Base-by-base conservation (phyloP, 2,888 invertebrate species). In the Hemaris fuciformis region DNA sequence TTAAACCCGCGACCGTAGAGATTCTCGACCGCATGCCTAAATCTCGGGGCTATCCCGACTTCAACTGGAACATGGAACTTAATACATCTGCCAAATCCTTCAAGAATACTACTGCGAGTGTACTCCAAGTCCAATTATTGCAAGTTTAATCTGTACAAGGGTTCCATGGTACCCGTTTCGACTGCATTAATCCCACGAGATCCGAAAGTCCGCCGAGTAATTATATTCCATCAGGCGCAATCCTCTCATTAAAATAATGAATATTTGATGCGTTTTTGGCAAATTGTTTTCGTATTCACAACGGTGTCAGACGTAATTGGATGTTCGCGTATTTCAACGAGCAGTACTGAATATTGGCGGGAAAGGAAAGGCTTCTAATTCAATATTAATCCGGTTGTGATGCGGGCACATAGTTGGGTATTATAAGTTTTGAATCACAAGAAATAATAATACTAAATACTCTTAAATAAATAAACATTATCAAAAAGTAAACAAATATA, bases 261-360 rank as follows among this genome's bases (percentile, higher is more conserved):
- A 53, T 53, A 53, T 53, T 53, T 53, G 27, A 53, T 53, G 15
- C 18, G 27, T 31, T 53, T 53, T 53, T 20, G 31, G 3, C 15
- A 53, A 31, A 53, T 53, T 53, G 53, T 53, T 53, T 53, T 53
- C 18, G 53, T 10, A 53, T 31, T 53, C 53, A 53, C 53, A 53
- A 31, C 10, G 10, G 27, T 31, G 53, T 53, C 18, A 27, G 53
- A 7, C 18, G 53, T 53, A 53, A 53, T 53, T 53, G 53, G 53
- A 53, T 31, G 31, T 53, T 27, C 27, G 31, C 6, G 18, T 53
- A 18, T 31, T 27, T 27, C 15, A 27, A 15, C 15, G 15, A 31
- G 53, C 53, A 31, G 53, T 18, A 53, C 31, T 15, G 27, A 53
- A 31, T 31, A 53, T 23, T 4, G 31, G 18, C 53, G 53, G 18